Conservation (phyloP, 2,113 vertebrate genomes). For the Emydura subglobosa region DNA sequence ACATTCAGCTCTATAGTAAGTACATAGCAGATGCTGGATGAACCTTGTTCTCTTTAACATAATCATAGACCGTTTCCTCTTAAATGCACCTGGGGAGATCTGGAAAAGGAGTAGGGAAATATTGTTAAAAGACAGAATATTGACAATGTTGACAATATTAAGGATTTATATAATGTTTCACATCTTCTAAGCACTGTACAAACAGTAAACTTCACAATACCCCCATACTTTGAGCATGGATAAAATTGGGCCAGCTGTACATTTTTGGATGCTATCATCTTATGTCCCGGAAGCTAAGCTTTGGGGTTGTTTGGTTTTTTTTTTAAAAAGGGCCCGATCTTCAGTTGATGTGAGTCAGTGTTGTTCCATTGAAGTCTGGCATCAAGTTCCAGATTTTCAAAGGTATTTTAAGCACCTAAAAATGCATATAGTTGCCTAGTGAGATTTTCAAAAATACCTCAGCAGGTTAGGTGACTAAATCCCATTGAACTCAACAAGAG, state of each 20-base stretch:
- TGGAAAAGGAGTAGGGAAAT: constrained; percentile 41
- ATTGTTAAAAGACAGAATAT: neutral
- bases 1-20: neutral
- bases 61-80: neutral
- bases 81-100: constrained; percentile 15
- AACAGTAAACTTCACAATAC: neutral
- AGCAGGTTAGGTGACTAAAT: neutral
- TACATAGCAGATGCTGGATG: neutral
- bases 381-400: neutral
- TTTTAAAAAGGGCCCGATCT: constrained; percentile 29
- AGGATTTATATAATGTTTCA: neutral
- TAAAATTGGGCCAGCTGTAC: constrained; percentile 4
- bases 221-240: neutral
- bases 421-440: neutral
- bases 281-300: constrained; percentile 9
- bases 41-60: neutral
- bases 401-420: neutral
- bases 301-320: neutral
- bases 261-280: constrained; percentile 3
- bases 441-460: neutral
- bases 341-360: neutral
- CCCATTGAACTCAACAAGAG: neutral
- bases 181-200: neutral
- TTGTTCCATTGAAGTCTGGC: neutral
- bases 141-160: neutral